Conservation (phyloP, 2,888 invertebrate genomes). For the Melanotus villosus region DNA sequence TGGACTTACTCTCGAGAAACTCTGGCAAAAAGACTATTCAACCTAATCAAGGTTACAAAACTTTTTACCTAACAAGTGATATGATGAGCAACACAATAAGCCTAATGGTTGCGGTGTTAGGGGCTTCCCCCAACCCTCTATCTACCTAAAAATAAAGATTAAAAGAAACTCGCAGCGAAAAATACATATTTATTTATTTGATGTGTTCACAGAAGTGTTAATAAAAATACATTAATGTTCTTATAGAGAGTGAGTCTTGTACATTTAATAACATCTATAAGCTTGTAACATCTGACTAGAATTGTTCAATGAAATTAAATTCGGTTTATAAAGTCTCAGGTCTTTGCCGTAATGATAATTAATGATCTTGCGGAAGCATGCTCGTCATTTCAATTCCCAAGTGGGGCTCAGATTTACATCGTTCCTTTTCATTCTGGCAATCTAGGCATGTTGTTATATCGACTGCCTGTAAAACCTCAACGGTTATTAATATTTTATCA, state of each 20-base stretch:
- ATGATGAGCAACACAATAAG: no score
- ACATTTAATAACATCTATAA: neutral
- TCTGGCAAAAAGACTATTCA: no score
- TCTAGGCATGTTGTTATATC: slow-evolving; percentile 55
- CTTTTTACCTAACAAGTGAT: no score
- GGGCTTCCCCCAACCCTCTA: no score
- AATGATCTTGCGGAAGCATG: slow-evolving; percentile 50
- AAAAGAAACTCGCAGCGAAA: neutral
- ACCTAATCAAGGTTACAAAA: no score
- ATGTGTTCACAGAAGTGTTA: slow-evolving; percentile 1
- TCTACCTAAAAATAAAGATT: no score
- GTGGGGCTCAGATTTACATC: slow-evolving; percentile 52
- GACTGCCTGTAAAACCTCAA: slow-evolving; percentile 9
- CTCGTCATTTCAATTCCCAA: slow-evolving; percentile 58
- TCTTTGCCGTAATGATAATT: neutral
- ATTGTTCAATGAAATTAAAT: slow-evolving; percentile 15
- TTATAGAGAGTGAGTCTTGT: neutral
- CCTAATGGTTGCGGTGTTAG: no score
- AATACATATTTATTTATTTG: slow-evolving; percentile 8
- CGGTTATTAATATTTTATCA: no score
- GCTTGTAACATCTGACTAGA: slow-evolving; percentile 23
- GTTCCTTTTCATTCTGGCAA: slow-evolving; percentile 40
- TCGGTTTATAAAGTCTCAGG: slow-evolving; percentile 7
- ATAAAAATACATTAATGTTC: slow-evolving; percentile 11
- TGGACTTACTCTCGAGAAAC: no score